These are phyloP conservation scores for Mamestra brassicae DNA, from an alignment of 2,888 invertebrate species.

Conservation along the genomic window DNA sequence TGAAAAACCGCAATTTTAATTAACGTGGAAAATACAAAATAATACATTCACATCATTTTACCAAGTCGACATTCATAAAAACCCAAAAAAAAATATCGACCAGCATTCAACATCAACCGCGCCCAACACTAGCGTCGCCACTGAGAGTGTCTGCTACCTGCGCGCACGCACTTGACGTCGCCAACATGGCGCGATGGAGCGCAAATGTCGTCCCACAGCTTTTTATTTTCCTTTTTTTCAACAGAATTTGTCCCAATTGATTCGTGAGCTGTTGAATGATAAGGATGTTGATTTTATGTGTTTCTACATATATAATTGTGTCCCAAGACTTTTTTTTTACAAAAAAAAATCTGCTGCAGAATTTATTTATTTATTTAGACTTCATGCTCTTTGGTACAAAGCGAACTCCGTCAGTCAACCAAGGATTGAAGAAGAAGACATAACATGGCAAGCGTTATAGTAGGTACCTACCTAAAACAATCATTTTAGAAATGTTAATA, in stretches of 20 bases:
- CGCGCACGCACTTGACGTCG: conserved; percentile 77
- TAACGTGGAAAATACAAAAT: background rate
- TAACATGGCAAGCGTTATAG: no score
- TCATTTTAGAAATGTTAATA: no score
- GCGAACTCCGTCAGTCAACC: no score
- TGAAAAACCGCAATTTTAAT: background rate
- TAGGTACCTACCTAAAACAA: no score
- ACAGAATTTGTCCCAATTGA: conserved; percentile 69
- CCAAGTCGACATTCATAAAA: background rate
- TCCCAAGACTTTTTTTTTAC: background rate
- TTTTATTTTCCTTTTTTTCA: conserved; percentile 58
- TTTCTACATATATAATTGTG: background rate
- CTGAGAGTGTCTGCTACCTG: conserved; percentile 72
- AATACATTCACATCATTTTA: background rate
- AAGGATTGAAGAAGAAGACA: no score
- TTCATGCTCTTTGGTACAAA: no score
- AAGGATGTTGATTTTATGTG: conserved; percentile 52
- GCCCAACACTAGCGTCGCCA: conserved; percentile 59
- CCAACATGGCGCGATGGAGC: conserved; percentile 76
- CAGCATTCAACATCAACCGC: background rate
- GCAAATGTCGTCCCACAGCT: conserved; percentile 72
- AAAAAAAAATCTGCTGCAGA: background rate
- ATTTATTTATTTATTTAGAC: background rate
- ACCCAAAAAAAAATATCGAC: conserved; percentile 1
- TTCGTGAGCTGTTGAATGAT: conserved; percentile 62